Conservation (phyloP, 2,113 vertebrate genomes). For the Anarrhichthys ocellatus region DNA sequence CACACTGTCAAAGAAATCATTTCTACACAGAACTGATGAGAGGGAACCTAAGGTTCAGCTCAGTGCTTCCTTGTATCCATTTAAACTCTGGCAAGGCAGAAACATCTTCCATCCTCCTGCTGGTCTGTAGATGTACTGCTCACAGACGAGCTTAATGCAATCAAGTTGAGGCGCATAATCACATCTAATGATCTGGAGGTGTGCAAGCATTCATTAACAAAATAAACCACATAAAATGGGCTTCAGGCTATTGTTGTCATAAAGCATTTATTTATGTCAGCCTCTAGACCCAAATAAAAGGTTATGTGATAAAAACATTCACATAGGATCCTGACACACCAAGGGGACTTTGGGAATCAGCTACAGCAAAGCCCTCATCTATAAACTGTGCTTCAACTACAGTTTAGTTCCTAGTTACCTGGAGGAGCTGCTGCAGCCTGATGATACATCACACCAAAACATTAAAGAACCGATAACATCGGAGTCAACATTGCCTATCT, state of each 20-base stretch:
- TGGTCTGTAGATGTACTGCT: too few relatives aligned
- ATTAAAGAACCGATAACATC: too few relatives aligned
- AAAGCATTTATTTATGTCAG: not conserved
- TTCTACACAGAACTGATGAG: not conserved
- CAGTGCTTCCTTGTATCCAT: not conserved
- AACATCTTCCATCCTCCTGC: not conserved
- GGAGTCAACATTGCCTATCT: too few relatives aligned
- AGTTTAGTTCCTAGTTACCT: too few relatives aligned
- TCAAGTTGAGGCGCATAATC: too few relatives aligned
- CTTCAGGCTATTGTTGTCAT: not conserved
- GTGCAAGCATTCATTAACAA: not conserved
- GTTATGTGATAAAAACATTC: not conserved
- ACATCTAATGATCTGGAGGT: not conserved
- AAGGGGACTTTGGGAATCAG: not conserved
- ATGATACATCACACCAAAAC: too few relatives aligned
- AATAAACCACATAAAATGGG: not conserved
- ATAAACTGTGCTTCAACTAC: not conserved
- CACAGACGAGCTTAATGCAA: not conserved
- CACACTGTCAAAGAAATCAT: not conserved
- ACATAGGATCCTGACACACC: conserved; percentile 2
- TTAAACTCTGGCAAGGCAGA: not conserved
- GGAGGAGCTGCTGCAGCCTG: too few relatives aligned
- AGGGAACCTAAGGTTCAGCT: not conserved
- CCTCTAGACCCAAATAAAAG: not conserved
- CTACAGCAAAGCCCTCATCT: not conserved